These are phyloP conservation scores for Ginglymostoma cirratum DNA, from an alignment of 2,113 vertebrate genomes.

Conservation along the genomic window DNA sequence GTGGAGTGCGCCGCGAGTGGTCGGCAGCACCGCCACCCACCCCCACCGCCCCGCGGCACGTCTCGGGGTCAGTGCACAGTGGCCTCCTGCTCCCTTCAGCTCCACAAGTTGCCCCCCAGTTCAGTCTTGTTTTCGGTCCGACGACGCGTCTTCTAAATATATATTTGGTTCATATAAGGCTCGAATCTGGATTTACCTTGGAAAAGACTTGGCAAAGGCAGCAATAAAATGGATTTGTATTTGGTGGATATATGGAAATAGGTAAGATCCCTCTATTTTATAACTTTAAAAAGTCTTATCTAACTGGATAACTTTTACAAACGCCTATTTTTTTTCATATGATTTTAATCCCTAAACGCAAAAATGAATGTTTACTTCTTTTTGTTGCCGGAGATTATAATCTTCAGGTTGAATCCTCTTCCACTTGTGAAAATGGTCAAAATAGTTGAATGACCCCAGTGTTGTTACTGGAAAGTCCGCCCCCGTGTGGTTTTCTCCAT, in stretches of 20 bases:
- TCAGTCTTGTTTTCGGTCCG: no score
- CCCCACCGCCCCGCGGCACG: no score
- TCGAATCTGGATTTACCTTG: background rate
- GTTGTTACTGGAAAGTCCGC: conserved; percentile 45
- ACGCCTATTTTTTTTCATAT: background rate
- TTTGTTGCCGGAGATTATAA: background rate
- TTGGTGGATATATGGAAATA: conserved; percentile 55
- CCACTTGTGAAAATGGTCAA: conserved; percentile 7
- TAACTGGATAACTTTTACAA: background rate
- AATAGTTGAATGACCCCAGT: background rate
- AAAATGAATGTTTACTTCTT: background rate
- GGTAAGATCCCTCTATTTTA: conserved; percentile 52
- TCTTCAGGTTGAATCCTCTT: background rate
- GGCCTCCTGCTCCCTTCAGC: background rate
- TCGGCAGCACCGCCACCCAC: no score
- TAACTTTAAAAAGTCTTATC: background rate
- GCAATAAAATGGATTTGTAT: conserved; percentile 57
- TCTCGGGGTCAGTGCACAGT: background rate
- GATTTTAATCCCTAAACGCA: background rate
- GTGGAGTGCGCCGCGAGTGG: background rate
- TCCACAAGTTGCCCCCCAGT: no score
- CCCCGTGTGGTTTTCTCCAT: conserved; percentile 54
- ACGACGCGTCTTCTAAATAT: background rate
- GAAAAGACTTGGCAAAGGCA: background rate
- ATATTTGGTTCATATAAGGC: background rate